These are phyloP conservation scores for Neoitamus cyanurus DNA, from an alignment of 2,888 invertebrate genomes.

Conservation along the genomic window DNA sequence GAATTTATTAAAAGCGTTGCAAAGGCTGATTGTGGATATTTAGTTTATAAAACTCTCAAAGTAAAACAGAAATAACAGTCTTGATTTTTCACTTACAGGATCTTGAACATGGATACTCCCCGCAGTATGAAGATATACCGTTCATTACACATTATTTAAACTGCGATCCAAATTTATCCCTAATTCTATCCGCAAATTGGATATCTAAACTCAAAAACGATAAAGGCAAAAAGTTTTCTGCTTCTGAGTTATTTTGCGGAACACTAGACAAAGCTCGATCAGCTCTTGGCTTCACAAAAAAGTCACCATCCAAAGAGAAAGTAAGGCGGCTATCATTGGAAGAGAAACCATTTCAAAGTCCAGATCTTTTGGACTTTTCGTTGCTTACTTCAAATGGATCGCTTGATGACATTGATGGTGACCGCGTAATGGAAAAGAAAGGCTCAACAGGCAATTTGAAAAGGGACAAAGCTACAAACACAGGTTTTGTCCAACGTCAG, in stretches of 20 bases:
- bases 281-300: constrained; percentile 54
- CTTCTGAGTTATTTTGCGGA: constrained; percentile 57
- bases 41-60: neutral
- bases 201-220: constrained; percentile 56
- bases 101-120: constrained; percentile 58
- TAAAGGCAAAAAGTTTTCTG: constrained; percentile 56
- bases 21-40: too few relatives aligned
- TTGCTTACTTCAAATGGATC: constrained; percentile 28
- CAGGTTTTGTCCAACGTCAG: constrained; percentile 42
- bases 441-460: constrained; percentile 35
- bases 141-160: constrained; percentile 57
- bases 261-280: constrained; percentile 57
- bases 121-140: constrained; percentile 58
- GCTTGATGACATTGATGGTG: constrained; percentile 2
- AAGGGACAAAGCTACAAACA: constrained; percentile 52
- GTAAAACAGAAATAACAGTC: neutral
- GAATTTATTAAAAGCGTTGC: too few relatives aligned
- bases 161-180: constrained; percentile 56
- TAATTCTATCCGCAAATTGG: constrained; percentile 61
- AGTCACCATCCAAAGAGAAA: constrained; percentile 1
- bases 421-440: constrained; percentile 46
- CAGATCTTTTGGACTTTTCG: neutral
- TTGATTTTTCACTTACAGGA: constrained; percentile 55
- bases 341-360: neutral
- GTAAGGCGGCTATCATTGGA: neutral